A percentile compares a stretch with the other conserved stretches of the same genome.
Conservation (phyloP, 1,140 invertebrate species). For the Neodiprion virginianus region DNA sequence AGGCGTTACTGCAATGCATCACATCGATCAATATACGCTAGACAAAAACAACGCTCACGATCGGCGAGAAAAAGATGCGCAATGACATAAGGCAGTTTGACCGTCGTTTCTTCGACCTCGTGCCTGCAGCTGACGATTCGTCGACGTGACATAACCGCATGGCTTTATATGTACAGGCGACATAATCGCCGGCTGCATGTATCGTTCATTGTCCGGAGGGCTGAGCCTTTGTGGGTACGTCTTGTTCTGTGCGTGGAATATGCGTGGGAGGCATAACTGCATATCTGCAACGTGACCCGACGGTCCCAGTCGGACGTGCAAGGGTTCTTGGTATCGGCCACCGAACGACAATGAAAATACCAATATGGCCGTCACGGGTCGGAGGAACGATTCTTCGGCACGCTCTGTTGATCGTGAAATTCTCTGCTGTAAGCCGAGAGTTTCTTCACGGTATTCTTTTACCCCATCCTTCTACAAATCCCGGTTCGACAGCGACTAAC, state of each 20-base stretch:
- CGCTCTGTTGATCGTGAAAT: conserved; percentile 3
- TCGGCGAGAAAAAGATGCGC: not conserved
- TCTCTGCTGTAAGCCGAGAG: not conserved
- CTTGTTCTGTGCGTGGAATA: not conserved
- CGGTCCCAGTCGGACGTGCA: conserved; percentile 17
- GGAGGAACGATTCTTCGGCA: not conserved
- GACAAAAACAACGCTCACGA: not conserved
- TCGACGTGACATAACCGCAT: conserved; percentile 4
- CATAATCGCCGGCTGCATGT: not conserved
- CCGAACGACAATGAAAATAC: not conserved
- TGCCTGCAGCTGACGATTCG: not conserved
- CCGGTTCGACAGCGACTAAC: too few relatives aligned
- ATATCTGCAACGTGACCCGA: conserved; percentile 46
- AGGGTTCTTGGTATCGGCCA: conserved; percentile 14
- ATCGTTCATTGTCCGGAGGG: conserved; percentile 32
- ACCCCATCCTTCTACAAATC: too few relatives aligned
- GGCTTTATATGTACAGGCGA: not conserved
- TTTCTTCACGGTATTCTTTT: not conserved
- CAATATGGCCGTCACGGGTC: not conserved
- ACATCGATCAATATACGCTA: not conserved
- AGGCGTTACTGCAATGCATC: not conserved
- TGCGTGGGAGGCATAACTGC: conserved; percentile 45
- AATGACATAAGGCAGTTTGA: not conserved
- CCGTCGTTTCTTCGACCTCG: not conserved
- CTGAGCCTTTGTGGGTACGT: conserved; percentile 35